Evolutionary conservation across 1,140 invertebrate species (phyloP), one percentile per base, ranked within the genome.

Genomic region (Pseudobourletiella spinata): DNA sequence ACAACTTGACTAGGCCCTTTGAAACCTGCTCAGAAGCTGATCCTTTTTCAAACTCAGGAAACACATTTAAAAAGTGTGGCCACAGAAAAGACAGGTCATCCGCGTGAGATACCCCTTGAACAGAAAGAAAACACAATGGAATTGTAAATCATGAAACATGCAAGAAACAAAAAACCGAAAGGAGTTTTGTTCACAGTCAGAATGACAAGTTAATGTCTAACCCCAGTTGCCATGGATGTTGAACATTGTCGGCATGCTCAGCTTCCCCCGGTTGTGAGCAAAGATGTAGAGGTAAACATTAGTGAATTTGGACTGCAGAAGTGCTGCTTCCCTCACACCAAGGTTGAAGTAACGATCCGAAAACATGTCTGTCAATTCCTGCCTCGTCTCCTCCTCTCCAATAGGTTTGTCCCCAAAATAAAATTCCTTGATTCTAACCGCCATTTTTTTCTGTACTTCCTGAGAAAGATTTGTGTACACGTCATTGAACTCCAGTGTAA

Each of bases 261-360:
- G 42, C 16, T 63, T 55, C n/a, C 61, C 64, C 15, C 61, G 60
- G n/a, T 43, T 32, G 20, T 52, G 43, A 2, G 44, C 24, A 2
- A 66, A 50, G 20, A 66, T 54, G 42, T 59, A 66, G 2, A 57
- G 8, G 28, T 66, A 66, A 15, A 66, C 64, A 15, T 59, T 59
- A 24, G 35, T 46, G 28, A 26, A 59, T 44, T 63, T 59, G 1
- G 60, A 46, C 43, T 28, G 26, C 14, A 59, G 43, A 16, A 62
- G 39, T 6, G 57, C 57, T 15, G 60, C 30, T 2, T 25, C 16
- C 42, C 54, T 62, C 1, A 59, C 50, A 20, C 64, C 59, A 35
- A 58, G 57, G 30, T 59, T 62, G 29, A 66, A 66, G 14, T 25
- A 58, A 18, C 60, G 35, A 24, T 66, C 64, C 6, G 56, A 59